Evolutionary conservation across 2,888 invertebrate genomes (phyloP), one percentile per base, ranked within the genome.

Genomic region (Formica aserva): DNA sequence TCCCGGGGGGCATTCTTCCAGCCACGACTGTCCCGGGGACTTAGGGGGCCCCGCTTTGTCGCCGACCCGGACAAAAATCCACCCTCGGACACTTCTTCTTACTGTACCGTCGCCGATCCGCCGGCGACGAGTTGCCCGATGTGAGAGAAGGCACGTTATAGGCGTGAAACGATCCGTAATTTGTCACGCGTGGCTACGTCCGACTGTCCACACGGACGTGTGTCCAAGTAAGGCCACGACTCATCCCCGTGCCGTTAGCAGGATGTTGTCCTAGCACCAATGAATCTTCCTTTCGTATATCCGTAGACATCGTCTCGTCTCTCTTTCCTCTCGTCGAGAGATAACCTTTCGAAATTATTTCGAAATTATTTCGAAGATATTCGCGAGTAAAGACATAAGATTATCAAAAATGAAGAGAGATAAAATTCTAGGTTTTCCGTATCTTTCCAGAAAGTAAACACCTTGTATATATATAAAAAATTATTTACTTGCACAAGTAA

Each of bases 101-200:
- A 91, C 88, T 88, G 77, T 88, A 87, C 38, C 45, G 57, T 15
- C 18, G 41, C 57, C 45, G 88, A 90, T 87, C 87, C 83, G 85
- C 85, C 88, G 85, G 85, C 88, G 88, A 87, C 85, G 80, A 82
- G 86, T 72, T 91, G 89, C 88, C 86, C 91, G 91, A 93, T 93
- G 94, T 93, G 94, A 93, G 94, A 87, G 89, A 90, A 91, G 92
- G 94, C 94, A 94, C 94, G 94, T 93, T 92, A 94, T 92, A 92
- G 92, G 93, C 94, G 94, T 94, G 94, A 94, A 94, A 94, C 93
- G 94, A 94, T 93, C 93, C 93, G 94, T 94, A 93, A 94, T 94
- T 94, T 94, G 94, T 94, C 94, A 93, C 90, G 91, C 87, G 85
- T 74, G 78, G 69, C 80, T 87, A 84, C 74, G 69, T 78, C 75